These are phyloP conservation scores for Piscicola geometra DNA, from an alignment of 2,888 invertebrate genomes.

Conservation along the genomic window DNA sequence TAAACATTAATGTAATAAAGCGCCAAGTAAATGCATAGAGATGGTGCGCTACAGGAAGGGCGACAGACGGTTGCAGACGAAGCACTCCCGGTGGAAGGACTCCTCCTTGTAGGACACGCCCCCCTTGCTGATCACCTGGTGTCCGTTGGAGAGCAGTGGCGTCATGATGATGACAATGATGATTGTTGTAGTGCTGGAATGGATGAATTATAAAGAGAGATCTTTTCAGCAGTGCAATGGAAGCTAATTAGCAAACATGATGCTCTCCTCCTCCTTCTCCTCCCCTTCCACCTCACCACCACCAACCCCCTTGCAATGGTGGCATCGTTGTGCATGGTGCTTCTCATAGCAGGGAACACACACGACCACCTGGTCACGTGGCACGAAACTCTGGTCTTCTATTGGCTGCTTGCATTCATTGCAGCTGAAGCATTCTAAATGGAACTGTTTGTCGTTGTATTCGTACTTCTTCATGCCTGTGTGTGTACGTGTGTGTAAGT, in stretches of 20 bases:
- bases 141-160: background rate
- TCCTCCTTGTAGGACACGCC: slow-evolving; percentile 99
- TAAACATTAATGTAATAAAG: too few relatives aligned
- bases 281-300: too few relatives aligned
- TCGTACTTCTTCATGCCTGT: slow-evolving; percentile 99
- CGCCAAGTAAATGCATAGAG: too few relatives aligned
- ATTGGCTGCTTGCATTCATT: slow-evolving; percentile 88
- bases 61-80: slow-evolving; percentile 73
- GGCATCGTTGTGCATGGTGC: slow-evolving; percentile 95
- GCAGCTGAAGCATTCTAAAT: slow-evolving; percentile 99
- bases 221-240: too few relatives aligned
- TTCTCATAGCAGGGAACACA: slow-evolving; percentile 98
- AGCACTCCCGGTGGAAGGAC: slow-evolving; percentile 99
- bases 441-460: slow-evolving; percentile 99
- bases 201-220: too few relatives aligned
- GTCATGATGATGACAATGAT: too few relatives aligned
- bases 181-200: too few relatives aligned
- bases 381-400: slow-evolving; percentile 98
- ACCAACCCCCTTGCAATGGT: slow-evolving; percentile 43
- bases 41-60: too few relatives aligned
- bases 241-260: too few relatives aligned
- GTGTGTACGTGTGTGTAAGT: background rate
- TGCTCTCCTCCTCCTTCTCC: too few relatives aligned
- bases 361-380: slow-evolving; percentile 89
- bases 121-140: slow-evolving; percentile 76